These are phyloP conservation scores for Penaeus vannamei DNA, from an alignment of 1,140 invertebrate species.

Conservation along the genomic window DNA sequence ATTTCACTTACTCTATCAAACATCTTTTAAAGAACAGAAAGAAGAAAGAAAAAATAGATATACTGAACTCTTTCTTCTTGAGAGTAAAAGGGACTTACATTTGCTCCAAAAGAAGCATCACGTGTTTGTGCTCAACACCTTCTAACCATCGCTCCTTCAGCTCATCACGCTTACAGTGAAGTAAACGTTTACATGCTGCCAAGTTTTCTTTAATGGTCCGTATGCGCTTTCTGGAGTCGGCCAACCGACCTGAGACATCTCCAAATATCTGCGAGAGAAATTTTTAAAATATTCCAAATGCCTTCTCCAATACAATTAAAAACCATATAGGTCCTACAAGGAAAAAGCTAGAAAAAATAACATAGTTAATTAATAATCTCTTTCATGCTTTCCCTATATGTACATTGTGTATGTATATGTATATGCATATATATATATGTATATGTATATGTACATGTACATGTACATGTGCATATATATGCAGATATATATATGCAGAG, in stretches of 20 bases:
- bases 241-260: slow-evolving; percentile 83
- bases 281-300: not conserved
- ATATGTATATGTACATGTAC: too few relatives aligned
- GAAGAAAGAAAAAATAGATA: too few relatives aligned
- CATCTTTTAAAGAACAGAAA: too few relatives aligned
- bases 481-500: too few relatives aligned
- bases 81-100: slow-evolving; percentile 76
- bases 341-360: too few relatives aligned
- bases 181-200: slow-evolving; percentile 88
- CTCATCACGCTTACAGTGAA: slow-evolving; percentile 93
- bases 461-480: too few relatives aligned
- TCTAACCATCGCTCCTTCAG: slow-evolving; percentile 93
- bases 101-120: slow-evolving; percentile 88
- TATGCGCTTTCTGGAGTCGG: slow-evolving; percentile 85
- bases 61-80: not conserved
- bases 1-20: too few relatives aligned
- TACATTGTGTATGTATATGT: too few relatives aligned
- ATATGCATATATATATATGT: too few relatives aligned
- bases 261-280: slow-evolving; percentile 80
- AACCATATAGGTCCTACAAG: too few relatives aligned
- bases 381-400: too few relatives aligned
- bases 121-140: slow-evolving; percentile 92
- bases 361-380: too few relatives aligned
- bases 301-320: not conserved
- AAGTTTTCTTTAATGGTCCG: slow-evolving; percentile 90